Percentiles rank a stretch among this genome's conserved stretches.
Conservation (phyloP, 2,888 invertebrate genomes). For the Tenthredo mesomela region DNA sequence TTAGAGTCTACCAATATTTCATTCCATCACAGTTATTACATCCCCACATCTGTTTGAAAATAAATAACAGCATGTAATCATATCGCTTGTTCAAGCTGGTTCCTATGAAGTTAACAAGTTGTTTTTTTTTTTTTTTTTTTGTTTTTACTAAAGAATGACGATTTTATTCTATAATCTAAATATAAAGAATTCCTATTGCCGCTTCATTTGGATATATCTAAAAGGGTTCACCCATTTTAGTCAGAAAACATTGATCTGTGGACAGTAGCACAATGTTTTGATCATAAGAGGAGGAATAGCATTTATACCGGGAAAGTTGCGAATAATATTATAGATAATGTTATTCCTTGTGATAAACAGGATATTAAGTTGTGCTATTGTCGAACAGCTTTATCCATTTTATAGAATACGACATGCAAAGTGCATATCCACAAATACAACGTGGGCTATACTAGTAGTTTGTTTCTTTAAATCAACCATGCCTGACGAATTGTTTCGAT, state of each 20-base stretch:
- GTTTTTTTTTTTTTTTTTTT: too few species aligned
- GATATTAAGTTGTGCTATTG: not conserved
- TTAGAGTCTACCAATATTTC: constrained; percentile 17
- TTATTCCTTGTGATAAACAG: constrained; percentile 1
- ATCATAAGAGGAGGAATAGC: not conserved
- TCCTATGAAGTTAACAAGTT: not conserved
- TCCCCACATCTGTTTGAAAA: constrained; percentile 12
- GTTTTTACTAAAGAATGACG: constrained; percentile 18
- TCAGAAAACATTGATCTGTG: not conserved
- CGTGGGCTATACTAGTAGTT: not conserved
- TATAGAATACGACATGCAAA: constrained; percentile 4
- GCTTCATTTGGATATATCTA: not conserved
- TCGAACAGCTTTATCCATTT: constrained; percentile 7
- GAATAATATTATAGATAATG: not conserved
- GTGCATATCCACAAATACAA: constrained; percentile 12
- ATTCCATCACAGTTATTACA: constrained; percentile 30
- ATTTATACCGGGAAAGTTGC: not conserved
- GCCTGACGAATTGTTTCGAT: not conserved
- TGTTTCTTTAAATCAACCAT: not conserved
- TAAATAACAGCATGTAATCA: not conserved
- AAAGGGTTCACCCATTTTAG: not conserved
- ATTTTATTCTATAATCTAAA: constrained; percentile 7
- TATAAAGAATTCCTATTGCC: not conserved
- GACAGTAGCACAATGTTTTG: not conserved
- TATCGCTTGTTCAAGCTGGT: constrained; percentile 2